Base-by-base conservation (phyloP, 2,113 vertebrate species). In the Channa argus region DNA sequence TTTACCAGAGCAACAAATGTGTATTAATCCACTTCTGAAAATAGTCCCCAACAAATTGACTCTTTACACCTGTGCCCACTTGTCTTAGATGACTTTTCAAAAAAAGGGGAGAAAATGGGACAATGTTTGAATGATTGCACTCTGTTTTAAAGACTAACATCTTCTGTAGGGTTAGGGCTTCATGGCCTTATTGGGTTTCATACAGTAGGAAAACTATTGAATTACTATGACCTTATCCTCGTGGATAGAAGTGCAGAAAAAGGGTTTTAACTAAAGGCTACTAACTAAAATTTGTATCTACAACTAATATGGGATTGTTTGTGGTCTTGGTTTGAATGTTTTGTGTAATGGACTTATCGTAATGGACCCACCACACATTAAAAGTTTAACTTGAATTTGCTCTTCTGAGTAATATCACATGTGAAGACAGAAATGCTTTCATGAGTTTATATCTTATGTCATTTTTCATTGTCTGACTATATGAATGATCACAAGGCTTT, bases 381-480 rank as follows among this genome's bases (percentile, higher is more conserved):
- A 39, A 63, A 47, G 41, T 79, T 46, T 79, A 51, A 71, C 73
- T 77, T 77, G 61, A 86, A 77, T 72, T 54, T 5, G 34, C 43
- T 68, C 24, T 52, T 2, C 8, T 4, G 37, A 33, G 7, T 50
- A 13, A 12, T 47, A 24, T 52, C 13, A 1, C 34, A 49, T 51
- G 9, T 54, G 11, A 46, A 15, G 39, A 56, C 54, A 43, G 39
- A n/a, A 52, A 60, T 39, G 2, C 6, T 63, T 69, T 59, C 8
- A 38, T 12, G 46, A 6, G 14, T 1, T 37, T 39, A 6, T 14
- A 37, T 3, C 10, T 12, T 66, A 39, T 13, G 3, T 8, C n/a
- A 14, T 51, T 44, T 61, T 1, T 54, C 5, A 50, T 34, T 62
- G 56, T 63, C n/a, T 37, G 41, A 66, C 43, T 8, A 3, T 41